These are phyloP conservation scores for Podarcis raffonei DNA, from an alignment of 2,113 vertebrate genomes.

Conservation along the genomic window DNA sequence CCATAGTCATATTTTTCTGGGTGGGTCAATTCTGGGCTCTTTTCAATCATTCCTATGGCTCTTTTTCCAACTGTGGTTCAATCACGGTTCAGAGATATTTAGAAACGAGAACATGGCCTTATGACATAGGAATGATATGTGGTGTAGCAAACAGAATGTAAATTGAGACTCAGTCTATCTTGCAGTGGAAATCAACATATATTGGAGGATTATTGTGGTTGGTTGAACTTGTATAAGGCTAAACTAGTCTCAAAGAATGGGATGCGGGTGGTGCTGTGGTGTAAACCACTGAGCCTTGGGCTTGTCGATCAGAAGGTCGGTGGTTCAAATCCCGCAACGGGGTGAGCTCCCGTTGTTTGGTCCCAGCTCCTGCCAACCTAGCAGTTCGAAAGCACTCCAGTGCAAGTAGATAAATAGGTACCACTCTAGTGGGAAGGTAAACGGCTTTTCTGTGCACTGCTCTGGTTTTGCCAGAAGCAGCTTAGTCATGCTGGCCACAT, in stretches of 20 bases:
- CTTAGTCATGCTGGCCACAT: too few species aligned
- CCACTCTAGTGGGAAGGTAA: too few species aligned
- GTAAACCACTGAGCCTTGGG: too few species aligned
- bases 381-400: too few species aligned
- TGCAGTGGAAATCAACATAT: neutral
- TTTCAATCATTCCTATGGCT: neutral
- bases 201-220: neutral
- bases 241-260: neutral
- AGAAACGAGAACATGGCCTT: neutral
- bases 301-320: too few species aligned
- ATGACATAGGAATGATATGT: neutral
- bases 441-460: too few species aligned
- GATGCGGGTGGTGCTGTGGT: too few species aligned
- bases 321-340: too few species aligned
- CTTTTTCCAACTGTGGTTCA: neutral
- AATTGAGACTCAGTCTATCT: neutral
- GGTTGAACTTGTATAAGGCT: neutral
- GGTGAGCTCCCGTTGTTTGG: too few species aligned
- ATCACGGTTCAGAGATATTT: neutral
- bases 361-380: too few species aligned
- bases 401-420: too few species aligned
- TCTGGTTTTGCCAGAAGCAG: too few species aligned
- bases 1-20: neutral
- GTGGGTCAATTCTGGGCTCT: neutral
- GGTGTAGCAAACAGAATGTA: neutral